These are phyloP conservation scores for Crotalus adamanteus DNA, from an alignment of 2,797 vertebrate species.

Conservation along the genomic window DNA sequence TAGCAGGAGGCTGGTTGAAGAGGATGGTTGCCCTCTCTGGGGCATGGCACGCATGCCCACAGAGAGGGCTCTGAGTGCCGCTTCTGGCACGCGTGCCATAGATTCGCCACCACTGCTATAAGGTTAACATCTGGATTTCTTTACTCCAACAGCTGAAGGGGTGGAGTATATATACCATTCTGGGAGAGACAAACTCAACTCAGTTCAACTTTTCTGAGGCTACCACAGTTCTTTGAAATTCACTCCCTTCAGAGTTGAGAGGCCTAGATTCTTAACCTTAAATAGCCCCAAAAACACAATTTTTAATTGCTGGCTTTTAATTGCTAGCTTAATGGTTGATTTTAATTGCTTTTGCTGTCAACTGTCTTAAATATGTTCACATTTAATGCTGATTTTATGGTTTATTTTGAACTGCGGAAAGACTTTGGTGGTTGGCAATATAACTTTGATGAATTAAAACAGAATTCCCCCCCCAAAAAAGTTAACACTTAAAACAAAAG, in stretches of 20 bases:
- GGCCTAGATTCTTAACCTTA: not conserved
- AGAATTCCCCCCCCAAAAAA: not conserved
- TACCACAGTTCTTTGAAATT: not conserved
- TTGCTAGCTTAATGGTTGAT: not conserved
- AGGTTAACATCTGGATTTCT: not conserved
- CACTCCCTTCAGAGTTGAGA: not conserved
- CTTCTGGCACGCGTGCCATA: too few relatives aligned
- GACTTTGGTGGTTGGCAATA: not conserved
- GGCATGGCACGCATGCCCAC: too few relatives aligned
- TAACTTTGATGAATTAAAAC: not conserved
- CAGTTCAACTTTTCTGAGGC: not conserved
- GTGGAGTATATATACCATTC: not conserved
- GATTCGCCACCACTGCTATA: not conserved
- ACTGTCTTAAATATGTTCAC: not conserved
- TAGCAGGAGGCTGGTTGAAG: too few relatives aligned
- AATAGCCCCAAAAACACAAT: not conserved
- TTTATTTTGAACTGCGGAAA: not conserved
- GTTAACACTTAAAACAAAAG: not conserved
- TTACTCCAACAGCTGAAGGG: not conserved
- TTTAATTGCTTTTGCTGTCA: not conserved
- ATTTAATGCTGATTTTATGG: not conserved
- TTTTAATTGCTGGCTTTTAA: slow-evolving; percentile 11
- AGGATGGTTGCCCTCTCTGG: too few relatives aligned
- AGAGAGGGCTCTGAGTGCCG: too few relatives aligned
- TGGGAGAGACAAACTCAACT: not conserved